Evolutionary conservation across 2,797 vertebrate genomes (phyloP), one percentile per base, ranked within the genome.

Genomic region (Eulemur rubriventer): DNA sequence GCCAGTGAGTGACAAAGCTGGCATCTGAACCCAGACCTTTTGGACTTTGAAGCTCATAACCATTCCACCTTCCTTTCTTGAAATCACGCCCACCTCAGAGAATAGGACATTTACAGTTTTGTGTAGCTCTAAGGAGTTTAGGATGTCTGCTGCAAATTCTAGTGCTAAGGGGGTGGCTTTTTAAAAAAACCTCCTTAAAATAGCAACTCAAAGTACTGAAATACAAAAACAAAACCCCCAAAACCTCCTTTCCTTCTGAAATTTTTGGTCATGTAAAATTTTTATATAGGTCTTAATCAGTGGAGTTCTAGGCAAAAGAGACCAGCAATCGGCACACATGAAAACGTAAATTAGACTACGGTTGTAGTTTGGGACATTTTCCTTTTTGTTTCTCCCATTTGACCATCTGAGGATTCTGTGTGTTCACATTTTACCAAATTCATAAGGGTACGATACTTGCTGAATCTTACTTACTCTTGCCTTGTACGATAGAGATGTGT

Each of bases 251-350:
- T 76, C 26, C 33, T 63, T 59, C 14, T 86, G 10, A 95, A 87
- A 83, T 38, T 55, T 73, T 75, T 73, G 55, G 72, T 82, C 65
- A 28, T 18, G n/a, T 78, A 67, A 83, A 79, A 63, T 38, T 57
- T 84, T 52, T 67, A 80, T 38, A 4, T 55, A 33, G 57, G 11
- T 82, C 50, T 48, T 59, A 67, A 65, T 79, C 63, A 38, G 43
- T 35, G 4, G 69, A 72, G 20, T 70, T 96, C 65, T 63, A 70
- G 65, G 70, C 63, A 43, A 94, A 91, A 65, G 43, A 33, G 41
- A 24, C 5, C 50, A 30, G 30, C 52, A 72, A 52, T 9, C 1
- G 1, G 3, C 72, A 20, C 20, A 63, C 33, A 41, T 16, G 28
- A 46, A 76, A 93, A 78, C 30, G 55, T 33, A 26, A 85, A 65